Percentiles rank a stretch among this genome's conserved stretches.
These are phyloP conservation scores for Penaeus monodon DNA, from an alignment of 2,888 invertebrate genomes.

Conservation along the genomic window DNA sequence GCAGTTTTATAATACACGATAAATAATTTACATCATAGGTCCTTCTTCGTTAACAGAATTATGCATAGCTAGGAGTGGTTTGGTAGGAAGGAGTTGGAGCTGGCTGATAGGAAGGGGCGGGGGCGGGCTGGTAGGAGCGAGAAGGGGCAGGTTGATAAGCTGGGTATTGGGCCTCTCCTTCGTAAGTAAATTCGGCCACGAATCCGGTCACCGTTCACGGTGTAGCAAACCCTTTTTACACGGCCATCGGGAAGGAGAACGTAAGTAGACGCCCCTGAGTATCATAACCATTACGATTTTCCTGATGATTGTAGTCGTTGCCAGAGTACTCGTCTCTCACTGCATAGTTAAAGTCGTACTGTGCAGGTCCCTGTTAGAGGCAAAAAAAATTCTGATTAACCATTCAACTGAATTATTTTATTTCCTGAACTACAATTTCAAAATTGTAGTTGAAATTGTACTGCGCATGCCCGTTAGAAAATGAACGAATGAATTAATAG, in stretches of 20 bases:
- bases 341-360: constrained; percentile 47
- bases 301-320: constrained; percentile 45
- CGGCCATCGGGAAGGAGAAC: constrained; percentile 57
- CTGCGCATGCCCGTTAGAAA: no score
- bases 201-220: constrained; percentile 59
- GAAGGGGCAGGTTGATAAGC: background rate
- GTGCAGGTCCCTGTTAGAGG: constrained; percentile 12
- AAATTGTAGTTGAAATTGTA: no score
- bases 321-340: constrained; percentile 46
- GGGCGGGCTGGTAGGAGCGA: constrained; percentile 4
- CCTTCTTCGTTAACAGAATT: no score
- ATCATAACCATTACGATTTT: constrained; percentile 39
- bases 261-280: constrained; percentile 38
- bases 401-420: no score
- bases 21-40: no score
- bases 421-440: no score
- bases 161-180: constrained; percentile 64
- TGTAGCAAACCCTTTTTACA: constrained; percentile 46
- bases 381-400: no score
- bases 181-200: constrained; percentile 64
- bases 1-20: no score
- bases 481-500: no score
- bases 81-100: no score
- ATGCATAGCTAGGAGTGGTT: no score
- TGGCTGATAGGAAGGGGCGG: background rate